A percentile compares a stretch with the other conserved stretches of the same genome.
phyloP scores from a whole-genome alignment of 2,888 invertebrate species.

The Tipula confusa region DNA sequence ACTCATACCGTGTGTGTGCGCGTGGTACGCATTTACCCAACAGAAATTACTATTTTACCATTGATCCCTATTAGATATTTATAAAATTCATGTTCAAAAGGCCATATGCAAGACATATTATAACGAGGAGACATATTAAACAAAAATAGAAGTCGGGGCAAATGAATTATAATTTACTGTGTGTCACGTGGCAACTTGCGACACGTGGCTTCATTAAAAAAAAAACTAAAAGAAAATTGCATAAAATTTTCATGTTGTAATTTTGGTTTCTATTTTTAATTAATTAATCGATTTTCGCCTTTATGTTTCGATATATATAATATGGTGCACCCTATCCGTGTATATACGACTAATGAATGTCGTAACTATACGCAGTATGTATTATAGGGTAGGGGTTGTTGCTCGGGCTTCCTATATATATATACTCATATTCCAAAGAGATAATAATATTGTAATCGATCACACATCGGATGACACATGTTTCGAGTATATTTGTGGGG shows the following conservation, averaged over 20 bases:
- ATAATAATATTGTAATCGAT: slow-evolving; percentile 20
- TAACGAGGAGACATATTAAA: neutral
- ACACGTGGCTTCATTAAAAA: slow-evolving; percentile 25
- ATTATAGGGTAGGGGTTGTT: slow-evolving; percentile 15
- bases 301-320: neutral
- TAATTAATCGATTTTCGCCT: slow-evolving; percentile 5
- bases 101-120: neutral
- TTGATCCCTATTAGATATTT: slow-evolving; percentile 20
- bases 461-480: neutral
- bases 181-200: slow-evolving; percentile 20
- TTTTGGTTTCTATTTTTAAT: slow-evolving; percentile 25
- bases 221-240: neutral
- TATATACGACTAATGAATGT: neutral
- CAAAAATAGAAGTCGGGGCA: slow-evolving; percentile 9
- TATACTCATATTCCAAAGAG: neutral
- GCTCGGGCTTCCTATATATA: neutral
- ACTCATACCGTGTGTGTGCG: neutral
- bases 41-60: slow-evolving; percentile 25
- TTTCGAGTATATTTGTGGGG: neutral
- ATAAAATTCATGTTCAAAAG: neutral
- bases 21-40: neutral
- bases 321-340: neutral
- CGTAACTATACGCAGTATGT: neutral
- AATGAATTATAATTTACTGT: neutral
- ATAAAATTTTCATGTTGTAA: slow-evolving; percentile 20